Base-by-base conservation (phyloP, 2,797 vertebrate species). In the Siniperca scherzeri region DNA sequence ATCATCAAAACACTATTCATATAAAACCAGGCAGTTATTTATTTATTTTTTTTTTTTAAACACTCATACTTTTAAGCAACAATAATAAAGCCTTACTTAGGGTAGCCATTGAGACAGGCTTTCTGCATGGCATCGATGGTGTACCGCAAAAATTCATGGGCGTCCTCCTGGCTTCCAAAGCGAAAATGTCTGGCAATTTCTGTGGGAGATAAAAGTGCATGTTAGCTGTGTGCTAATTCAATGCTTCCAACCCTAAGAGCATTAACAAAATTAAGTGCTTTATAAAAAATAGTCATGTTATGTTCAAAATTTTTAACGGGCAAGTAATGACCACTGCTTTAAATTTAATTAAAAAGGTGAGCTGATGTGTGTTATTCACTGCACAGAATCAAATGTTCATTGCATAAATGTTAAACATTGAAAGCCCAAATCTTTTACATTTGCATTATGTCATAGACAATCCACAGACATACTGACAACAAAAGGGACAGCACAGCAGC, bases 101-200 rank as follows among this genome's bases (percentile, higher is more conserved):
- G 96, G 64, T 94, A 97, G 84, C 97, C 96, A 0, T 95, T 98
- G 36, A 99, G 94, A 89, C 97, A 99, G 92, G 98, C 97, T 93
- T 96, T 98, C 95, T 99, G 98, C 98, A 99, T 99, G 91, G 98
- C 98, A 5, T 99, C 98, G 0, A 99, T 96, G 78, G 97, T 98
- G 87, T 98, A 99, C 22, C 98, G 96, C 87, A 99, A 91, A 89
- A 99, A 99, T 71, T 99, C 98, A 0, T 99, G 98, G 0, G 98
- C 98, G 0, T 99, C 99, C 89, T 99, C 98, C 82, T 99, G 98
- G 80, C 95, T 98, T 44, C 98, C 97, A 0, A 99, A 98, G 68
- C 94, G 97, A 93, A 99, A 97, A 87, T 99, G 97, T 69, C 96
- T 95, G 84, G 98, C 97, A 12, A 99, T 99, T 95, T 98, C 98